Conservation (phyloP, 30 jellyfish, hydroid and myxozoan species). For the Aurelia aurita complex sp. Pacific region DNA sequence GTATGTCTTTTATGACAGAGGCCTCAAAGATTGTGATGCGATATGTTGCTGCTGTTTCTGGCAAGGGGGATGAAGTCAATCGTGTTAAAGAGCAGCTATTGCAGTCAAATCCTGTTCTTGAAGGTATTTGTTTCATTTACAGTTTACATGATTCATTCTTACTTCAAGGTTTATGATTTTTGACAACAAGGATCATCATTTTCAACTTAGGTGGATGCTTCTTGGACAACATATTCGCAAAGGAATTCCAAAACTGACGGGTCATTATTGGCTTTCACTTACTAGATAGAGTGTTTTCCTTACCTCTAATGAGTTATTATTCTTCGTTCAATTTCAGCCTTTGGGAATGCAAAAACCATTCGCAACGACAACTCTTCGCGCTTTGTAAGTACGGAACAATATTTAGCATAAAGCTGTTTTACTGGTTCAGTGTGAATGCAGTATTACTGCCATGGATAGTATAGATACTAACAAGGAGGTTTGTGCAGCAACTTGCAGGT, state of each 20-base stretch:
- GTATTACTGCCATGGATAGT: too few species aligned
- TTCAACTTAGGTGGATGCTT: too few species aligned
- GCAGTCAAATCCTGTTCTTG: constrained; percentile 97
- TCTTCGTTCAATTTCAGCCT: constrained; percentile 62
- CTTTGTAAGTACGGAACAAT: constrained; percentile 70
- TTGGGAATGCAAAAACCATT: constrained; percentile 98
- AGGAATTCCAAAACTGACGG: too few species aligned
- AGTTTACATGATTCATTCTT: too few species aligned
- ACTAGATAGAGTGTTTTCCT: neutral
- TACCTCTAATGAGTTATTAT: neutral
- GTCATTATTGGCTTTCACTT: neutral
- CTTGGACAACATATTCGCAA: too few species aligned
- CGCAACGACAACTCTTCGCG: constrained; percentile 98
- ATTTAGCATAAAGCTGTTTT: too few species aligned
- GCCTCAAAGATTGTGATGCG: constrained; percentile 98
- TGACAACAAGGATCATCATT: too few species aligned
- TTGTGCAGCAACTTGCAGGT: too few species aligned
- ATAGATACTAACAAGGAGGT: too few species aligned
- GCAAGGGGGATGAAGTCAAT: constrained; percentile 91
- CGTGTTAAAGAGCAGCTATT: constrained; percentile 92
- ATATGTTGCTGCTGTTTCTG: constrained; percentile 98
- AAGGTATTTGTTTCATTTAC: constrained; percentile 52
- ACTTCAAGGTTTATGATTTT: too few species aligned
- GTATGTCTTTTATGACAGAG: constrained; percentile 55
- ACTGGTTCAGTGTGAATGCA: too few species aligned